A percentile compares a stretch with the other conserved stretches of the same genome.
phyloP scores from a whole-genome alignment of 1,140 invertebrate genomes.

The Wiebesia pumilae region DNA sequence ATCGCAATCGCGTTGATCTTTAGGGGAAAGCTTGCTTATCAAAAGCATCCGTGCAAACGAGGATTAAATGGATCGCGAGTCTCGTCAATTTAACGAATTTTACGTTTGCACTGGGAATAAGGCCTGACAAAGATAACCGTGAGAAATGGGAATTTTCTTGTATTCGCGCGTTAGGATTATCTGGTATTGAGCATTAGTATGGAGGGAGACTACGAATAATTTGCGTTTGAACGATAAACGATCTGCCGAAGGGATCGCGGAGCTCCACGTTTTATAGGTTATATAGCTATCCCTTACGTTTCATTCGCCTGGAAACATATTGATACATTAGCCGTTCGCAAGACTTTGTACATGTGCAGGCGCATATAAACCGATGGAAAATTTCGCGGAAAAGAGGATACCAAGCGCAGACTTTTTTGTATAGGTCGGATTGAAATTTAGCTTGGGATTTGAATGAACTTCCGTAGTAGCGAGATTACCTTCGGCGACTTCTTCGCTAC shows the following conservation, averaged over 20 bases:
- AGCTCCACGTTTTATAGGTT: no score
- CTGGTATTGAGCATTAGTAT: background rate
- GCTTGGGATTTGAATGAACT: constrained; percentile 66
- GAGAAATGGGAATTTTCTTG: background rate
- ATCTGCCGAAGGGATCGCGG: no score
- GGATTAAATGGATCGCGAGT: background rate
- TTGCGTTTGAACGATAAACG: no score
- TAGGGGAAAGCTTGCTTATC: background rate
- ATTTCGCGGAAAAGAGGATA: constrained; percentile 28
- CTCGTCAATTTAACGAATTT: background rate
- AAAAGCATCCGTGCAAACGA: background rate
- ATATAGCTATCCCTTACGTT: no score
- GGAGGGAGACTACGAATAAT: background rate
- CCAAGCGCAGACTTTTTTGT: constrained; percentile 64
- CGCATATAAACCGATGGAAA: background rate
- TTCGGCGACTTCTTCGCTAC: constrained; percentile 56
- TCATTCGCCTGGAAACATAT: no score
- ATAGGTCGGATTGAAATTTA: constrained; percentile 71
- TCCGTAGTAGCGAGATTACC: constrained; percentile 66
- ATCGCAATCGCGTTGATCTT: background rate
- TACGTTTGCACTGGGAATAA: background rate
- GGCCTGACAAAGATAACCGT: background rate
- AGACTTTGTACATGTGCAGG: background rate
- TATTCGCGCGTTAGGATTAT: background rate
- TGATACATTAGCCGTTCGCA: background rate